Percentiles rank a stretch among this genome's conserved stretches.
Evolutionary conservation across 2,797 vertebrate genomes (phyloP).

Genomic region (Fundulus diaphanus): DNA sequence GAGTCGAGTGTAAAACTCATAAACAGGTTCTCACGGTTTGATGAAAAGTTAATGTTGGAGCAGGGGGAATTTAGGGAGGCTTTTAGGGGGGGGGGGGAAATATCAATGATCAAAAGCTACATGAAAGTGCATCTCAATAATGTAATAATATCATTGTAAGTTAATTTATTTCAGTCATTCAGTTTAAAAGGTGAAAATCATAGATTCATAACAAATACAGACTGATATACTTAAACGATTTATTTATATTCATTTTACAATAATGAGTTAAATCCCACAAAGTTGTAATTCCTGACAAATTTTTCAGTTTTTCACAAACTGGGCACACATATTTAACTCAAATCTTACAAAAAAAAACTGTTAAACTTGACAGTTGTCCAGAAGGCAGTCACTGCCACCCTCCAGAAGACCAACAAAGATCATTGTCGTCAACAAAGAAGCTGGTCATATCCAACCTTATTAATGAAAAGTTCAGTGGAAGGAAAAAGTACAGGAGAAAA

Average conservation of each 20-base stretch:
- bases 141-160: not conserved
- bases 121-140: not conserved
- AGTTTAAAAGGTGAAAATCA: not conserved
- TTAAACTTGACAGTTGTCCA: too few relatives aligned
- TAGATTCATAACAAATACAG: not conserved
- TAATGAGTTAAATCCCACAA: not conserved
- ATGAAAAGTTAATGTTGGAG: conserved; percentile 49
- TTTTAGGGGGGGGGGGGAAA: conserved; percentile 11
- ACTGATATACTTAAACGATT: not conserved
- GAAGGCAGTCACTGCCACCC: not conserved
- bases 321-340: too few relatives aligned
- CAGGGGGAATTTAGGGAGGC: conserved; percentile 2
- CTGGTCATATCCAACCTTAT: not conserved
- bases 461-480: not conserved
- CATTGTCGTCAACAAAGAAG: not conserved
- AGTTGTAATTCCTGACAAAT: not conserved
- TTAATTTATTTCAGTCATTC: not conserved
- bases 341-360: not conserved
- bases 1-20: conserved; percentile 54
- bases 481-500: not conserved
- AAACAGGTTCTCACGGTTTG: conserved; percentile 52
- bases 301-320: not conserved
- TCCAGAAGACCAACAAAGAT: not conserved
- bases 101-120: not conserved
- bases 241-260: not conserved